Evolutionary conservation across 1,140 invertebrate genomes (phyloP).

Genomic region (Bathynomus jamesi): DNA sequence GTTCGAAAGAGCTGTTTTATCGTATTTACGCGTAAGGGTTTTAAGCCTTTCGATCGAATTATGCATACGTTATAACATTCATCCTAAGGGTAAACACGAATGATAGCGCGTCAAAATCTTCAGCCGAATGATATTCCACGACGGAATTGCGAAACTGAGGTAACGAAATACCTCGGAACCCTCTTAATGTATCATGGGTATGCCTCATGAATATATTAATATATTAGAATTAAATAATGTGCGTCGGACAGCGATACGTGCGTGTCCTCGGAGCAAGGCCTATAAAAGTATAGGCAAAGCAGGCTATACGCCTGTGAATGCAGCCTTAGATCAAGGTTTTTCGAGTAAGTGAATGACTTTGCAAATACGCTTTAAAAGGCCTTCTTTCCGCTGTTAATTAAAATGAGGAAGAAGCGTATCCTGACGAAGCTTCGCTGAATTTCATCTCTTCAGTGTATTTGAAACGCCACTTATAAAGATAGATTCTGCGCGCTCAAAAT

Average conservation of each 20-base stretch:
- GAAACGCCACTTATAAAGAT: neutral
- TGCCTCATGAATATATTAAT: neutral
- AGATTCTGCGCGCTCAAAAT: neutral
- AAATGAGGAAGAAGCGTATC: neutral
- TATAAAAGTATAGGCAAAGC: no score
- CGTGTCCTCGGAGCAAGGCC: no score
- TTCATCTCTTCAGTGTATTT: neutral
- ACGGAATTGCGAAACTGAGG: no score
- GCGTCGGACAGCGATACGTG: no score
- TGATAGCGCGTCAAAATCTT: constrained; percentile 30
- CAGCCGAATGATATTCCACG: constrained; percentile 6
- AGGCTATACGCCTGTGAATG: no score
- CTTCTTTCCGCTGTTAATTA: no score
- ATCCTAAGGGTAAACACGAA: constrained; percentile 34
- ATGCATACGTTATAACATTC: constrained; percentile 31
- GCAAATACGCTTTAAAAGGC: no score
- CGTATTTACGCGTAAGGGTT: neutral
- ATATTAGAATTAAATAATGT: neutral
- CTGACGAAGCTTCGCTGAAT: neutral
- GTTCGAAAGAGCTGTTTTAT: neutral
- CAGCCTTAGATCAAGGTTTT: no score
- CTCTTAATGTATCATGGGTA: neutral
- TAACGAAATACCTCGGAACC: no score
- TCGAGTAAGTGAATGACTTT: no score
- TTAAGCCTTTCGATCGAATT: neutral